Percentiles rank a stretch among this genome's conserved stretches.
phyloP scores from a whole-genome alignment of 2,888 invertebrate genomes.

The Seira ritae region DNA sequence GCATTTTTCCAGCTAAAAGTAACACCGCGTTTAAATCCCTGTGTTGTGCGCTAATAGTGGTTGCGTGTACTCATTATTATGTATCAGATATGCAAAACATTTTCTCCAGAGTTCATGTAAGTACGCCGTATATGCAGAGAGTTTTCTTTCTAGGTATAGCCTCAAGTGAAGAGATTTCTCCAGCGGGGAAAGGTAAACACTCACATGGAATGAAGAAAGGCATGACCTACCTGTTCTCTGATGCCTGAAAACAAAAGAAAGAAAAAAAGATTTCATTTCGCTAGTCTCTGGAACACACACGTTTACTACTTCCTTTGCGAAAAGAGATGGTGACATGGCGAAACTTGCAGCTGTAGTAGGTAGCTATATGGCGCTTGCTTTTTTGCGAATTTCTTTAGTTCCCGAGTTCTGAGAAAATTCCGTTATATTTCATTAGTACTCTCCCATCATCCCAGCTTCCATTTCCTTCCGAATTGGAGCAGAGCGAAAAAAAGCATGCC shows the following conservation, averaged over 20 bases:
- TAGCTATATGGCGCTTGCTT: too few species aligned
- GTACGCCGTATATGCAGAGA: neutral
- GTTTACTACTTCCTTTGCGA: neutral
- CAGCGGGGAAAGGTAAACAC: slow-evolving; percentile 26
- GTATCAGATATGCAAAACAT: neutral
- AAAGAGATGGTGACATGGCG: neutral
- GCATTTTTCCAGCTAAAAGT: neutral
- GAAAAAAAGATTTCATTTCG: neutral
- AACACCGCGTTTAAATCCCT: neutral
- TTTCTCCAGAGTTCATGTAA: neutral
- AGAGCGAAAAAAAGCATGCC: neutral
- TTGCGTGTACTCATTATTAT: neutral
- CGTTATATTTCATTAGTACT: neutral
- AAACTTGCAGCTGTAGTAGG: neutral
- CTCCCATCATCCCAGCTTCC: neutral
- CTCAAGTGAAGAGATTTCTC: neutral
- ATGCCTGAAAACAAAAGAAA: slow-evolving; percentile 21
- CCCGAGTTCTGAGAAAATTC: neutral
- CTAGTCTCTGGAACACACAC: neutral
- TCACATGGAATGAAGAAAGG: slow-evolving; percentile 15
- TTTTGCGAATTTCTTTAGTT: too few species aligned
- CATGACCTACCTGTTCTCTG: slow-evolving; percentile 44
- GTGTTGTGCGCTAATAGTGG: neutral
- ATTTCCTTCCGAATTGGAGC: neutral
- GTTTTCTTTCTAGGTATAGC: too few species aligned